phyloP scores from a whole-genome alignment of 2,888 invertebrate genomes.

The Apotomis betuletana region DNA sequence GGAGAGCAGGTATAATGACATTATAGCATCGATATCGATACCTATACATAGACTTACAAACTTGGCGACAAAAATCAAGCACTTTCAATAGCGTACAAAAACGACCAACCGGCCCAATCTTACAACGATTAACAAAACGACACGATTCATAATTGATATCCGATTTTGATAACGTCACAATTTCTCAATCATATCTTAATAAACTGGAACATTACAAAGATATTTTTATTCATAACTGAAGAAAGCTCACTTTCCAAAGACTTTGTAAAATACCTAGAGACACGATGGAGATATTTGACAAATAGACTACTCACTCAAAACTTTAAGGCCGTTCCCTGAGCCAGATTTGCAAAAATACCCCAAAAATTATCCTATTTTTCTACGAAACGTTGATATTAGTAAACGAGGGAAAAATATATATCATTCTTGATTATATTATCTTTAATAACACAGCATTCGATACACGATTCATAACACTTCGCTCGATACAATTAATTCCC shows the following conservation, averaged over 20 bases:
- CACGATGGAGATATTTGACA: background rate
- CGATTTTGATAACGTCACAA: conserved; percentile 50
- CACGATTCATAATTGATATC: conserved; percentile 17
- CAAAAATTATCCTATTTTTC: no score
- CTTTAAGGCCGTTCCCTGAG: no score
- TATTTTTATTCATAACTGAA: conserved; percentile 41
- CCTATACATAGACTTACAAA: no score
- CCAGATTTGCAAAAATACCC: no score
- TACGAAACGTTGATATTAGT: no score
- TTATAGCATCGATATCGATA: no score
- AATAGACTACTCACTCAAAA: conserved; percentile 48
- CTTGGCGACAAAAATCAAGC: background rate
- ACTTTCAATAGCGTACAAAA: background rate
- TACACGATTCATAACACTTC: no score
- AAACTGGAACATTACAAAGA: background rate
- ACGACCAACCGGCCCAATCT: background rate
- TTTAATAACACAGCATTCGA: no score
- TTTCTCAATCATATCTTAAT: background rate
- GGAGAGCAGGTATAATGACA: no score
- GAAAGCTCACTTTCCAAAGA: conserved; percentile 42
- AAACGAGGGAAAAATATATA: no score
- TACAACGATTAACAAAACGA: conserved; percentile 13
- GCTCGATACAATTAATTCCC: no score
- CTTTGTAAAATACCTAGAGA: background rate
- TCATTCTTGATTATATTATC: no score